phyloP scores from a whole-genome alignment of 2,113 vertebrate species.

The Tetrax tetrax region DNA sequence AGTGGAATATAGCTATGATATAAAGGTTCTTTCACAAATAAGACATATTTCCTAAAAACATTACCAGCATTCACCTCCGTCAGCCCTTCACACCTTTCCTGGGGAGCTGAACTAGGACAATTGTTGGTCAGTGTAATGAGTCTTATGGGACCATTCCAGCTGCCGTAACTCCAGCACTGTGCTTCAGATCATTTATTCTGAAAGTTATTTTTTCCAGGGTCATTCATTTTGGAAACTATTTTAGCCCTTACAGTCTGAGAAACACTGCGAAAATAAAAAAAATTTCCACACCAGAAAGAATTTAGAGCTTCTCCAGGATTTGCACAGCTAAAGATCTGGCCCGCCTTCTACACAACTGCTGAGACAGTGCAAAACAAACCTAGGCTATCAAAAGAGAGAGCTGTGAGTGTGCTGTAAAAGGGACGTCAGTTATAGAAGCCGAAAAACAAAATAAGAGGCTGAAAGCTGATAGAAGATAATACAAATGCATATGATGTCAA shows the following conservation, averaged over 20 bases:
- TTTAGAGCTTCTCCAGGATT: neutral
- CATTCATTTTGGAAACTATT: neutral
- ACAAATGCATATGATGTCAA: neutral
- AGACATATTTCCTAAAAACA: neutral
- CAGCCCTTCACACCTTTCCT: neutral
- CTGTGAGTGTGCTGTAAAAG: neutral
- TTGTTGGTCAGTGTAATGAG: neutral
- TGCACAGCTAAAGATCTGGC: neutral
- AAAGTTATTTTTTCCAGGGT: neutral
- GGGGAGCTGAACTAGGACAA: neutral
- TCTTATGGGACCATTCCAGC: neutral
- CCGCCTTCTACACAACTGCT: neutral
- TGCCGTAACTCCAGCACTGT: neutral
- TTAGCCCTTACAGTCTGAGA: neutral
- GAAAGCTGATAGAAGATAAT: neutral
- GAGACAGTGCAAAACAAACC: neutral
- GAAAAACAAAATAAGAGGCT: neutral
- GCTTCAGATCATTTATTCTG: slow-evolving; percentile 15
- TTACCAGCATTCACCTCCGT: neutral
- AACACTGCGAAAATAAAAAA: neutral
- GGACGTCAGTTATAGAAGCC: accelerated
- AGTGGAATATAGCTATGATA: neutral
- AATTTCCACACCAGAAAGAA: neutral
- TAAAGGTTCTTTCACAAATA: neutral
- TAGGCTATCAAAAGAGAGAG: neutral